Percentiles rank a stretch among this genome's conserved stretches.
phyloP scores from a whole-genome alignment of 2,113 vertebrate species.

The Piaya cayana region DNA sequence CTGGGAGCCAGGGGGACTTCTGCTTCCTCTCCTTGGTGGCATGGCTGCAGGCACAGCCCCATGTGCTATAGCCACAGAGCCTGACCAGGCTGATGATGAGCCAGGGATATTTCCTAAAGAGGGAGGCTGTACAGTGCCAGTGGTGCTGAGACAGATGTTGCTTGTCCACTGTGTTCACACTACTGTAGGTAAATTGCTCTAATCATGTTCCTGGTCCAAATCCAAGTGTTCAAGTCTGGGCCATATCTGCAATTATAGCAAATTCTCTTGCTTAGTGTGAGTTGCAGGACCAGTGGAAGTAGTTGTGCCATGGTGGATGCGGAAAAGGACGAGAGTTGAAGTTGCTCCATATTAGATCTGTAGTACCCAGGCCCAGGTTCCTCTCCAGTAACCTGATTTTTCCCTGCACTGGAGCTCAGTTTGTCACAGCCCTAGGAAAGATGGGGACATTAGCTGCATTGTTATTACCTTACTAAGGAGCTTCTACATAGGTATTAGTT shows the following conservation, averaged over 20 bases:
- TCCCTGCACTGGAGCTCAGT: background rate
- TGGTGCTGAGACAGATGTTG: background rate
- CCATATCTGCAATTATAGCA: background rate
- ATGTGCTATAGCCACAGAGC: background rate
- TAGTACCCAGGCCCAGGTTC: background rate
- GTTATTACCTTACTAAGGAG: constrained; percentile 12
- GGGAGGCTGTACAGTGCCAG: background rate
- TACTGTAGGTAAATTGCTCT: accelerated
- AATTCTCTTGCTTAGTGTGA: accelerated
- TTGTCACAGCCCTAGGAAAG: constrained; percentile 1
- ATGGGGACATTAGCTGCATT: background rate
- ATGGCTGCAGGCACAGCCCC: background rate
- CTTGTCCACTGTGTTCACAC: background rate
- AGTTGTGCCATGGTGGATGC: background rate
- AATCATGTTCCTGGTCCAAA: background rate
- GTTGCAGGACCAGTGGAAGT: background rate
- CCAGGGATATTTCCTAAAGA: accelerated
- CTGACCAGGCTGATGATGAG: accelerated
- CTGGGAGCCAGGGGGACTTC: background rate
- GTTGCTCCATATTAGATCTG: background rate
- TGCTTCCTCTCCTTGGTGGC: background rate
- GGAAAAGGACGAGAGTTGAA: background rate
- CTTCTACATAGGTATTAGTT: constrained; percentile 27
- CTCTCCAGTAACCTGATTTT: background rate
- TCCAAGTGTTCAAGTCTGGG: background rate